These are phyloP conservation scores for Xestobium rufovillosum DNA, from an alignment of 2,888 invertebrate species.

Conservation along the genomic window DNA sequence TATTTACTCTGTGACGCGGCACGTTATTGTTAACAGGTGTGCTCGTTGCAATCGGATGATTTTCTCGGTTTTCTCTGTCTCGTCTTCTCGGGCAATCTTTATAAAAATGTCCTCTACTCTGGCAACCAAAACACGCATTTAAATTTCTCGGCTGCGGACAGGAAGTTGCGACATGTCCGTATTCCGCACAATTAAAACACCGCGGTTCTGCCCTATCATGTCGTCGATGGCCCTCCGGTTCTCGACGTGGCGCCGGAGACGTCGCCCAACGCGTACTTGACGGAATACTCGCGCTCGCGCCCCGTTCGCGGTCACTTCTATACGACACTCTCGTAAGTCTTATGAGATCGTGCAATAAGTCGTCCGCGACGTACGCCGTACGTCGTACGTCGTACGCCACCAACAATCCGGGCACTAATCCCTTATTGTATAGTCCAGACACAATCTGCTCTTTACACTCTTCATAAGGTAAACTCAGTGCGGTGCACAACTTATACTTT, in stretches of 20 bases:
- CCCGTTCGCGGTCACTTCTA: no score
- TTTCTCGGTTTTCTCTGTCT: no score
- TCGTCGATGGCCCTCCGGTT: no score
- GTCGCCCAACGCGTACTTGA: no score
- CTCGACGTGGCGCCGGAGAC: no score
- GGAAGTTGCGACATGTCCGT: not conserved
- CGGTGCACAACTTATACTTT: slow-evolving; percentile 5
- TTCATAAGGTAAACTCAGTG: not conserved
- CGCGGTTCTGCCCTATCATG: no score
- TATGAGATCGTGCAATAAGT: not conserved
- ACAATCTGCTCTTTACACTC: slow-evolving; percentile 14
- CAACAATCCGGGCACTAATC: not conserved
- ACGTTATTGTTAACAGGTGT: no score
- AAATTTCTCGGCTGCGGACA: not conserved
- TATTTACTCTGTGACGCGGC: not conserved
- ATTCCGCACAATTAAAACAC: not conserved
- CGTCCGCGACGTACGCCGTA: no score
- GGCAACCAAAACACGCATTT: not conserved
- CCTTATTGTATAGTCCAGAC: not conserved
- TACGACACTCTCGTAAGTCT: not conserved
- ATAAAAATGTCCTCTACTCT: not conserved
- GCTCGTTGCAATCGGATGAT: slow-evolving; percentile 1
- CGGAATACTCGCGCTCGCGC: no score
- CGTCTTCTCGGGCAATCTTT: slow-evolving; percentile 3
- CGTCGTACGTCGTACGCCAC: not conserved